Conservation (phyloP, 1,140 invertebrate species). For the Tetramorium simillimum region DNA sequence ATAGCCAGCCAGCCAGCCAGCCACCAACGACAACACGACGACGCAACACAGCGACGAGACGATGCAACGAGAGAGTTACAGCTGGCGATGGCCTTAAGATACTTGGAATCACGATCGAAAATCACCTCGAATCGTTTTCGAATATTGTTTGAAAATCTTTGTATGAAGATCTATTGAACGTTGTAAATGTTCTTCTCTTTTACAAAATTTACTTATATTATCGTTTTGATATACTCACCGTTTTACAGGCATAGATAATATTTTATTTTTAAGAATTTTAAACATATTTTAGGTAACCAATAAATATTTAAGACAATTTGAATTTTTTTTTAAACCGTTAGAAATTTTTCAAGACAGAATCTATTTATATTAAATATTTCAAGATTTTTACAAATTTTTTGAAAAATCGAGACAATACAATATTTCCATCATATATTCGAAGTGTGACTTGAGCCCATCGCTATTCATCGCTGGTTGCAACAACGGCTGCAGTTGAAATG, state of each 20-base stretch:
- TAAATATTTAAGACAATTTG: too few species aligned
- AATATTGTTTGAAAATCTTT: neutral
- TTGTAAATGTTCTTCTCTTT: neutral
- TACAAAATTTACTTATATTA: neutral
- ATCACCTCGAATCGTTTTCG: neutral
- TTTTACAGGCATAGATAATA: neutral
- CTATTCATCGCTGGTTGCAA: neutral
- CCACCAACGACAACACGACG: slow-evolving; percentile 3
- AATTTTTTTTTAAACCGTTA: neutral
- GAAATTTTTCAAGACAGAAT: neutral
- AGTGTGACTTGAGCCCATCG: neutral
- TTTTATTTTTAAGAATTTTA: neutral
- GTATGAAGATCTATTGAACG: neutral
- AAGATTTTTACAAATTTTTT: neutral
- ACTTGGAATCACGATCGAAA: neutral
- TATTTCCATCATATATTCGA: neutral
- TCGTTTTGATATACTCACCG: neutral
- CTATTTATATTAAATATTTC: neutral
- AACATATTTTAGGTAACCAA: neutral
- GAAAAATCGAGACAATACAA: neutral
- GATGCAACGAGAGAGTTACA: slow-evolving; percentile 13
- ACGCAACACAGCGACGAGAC: slow-evolving; percentile 5
- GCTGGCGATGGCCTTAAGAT: neutral
- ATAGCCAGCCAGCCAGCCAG: slow-evolving; percentile 13
- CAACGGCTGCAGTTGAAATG: neutral